Percentiles rank a stretch among this genome's conserved stretches.
Conservation (phyloP, 2,113 vertebrate species). For the Tamias sibiricus region DNA sequence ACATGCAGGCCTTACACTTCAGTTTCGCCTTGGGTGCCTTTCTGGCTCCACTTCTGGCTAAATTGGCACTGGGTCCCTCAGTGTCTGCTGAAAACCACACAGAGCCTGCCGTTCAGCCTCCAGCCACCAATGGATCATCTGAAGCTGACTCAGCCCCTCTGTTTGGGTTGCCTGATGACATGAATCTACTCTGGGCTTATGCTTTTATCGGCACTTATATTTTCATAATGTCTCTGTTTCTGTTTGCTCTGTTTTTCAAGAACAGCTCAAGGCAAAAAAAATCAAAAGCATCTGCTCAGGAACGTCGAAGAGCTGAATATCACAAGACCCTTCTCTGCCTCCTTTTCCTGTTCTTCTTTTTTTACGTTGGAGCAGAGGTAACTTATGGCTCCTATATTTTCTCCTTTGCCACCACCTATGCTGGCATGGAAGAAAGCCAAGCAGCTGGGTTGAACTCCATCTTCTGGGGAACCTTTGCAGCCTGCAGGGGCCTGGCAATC, state of each 20-base stretch:
- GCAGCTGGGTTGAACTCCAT: slow-evolving; percentile 93
- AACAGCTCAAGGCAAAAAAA: slow-evolving; percentile 73
- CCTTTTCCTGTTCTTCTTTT: slow-evolving; percentile 94
- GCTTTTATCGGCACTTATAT: slow-evolving; percentile 90
- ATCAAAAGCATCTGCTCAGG: slow-evolving; percentile 72
- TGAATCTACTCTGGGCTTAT: slow-evolving; percentile 90
- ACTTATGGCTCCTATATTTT: slow-evolving; percentile 95
- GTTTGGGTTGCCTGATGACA: not conserved
- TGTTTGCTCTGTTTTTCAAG: slow-evolving; percentile 89
- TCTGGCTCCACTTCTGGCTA: slow-evolving; percentile 93
- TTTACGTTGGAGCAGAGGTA: slow-evolving; percentile 95
- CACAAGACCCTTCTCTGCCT: slow-evolving; percentile 89
- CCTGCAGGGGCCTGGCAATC: slow-evolving; percentile 91
- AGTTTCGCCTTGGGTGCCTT: slow-evolving; percentile 95
- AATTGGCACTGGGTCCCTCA: slow-evolving; percentile 87
- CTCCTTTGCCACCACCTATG: slow-evolving; percentile 89
- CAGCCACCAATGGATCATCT: not conserved
- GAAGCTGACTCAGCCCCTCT: not conserved
- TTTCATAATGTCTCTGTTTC: slow-evolving; percentile 87
- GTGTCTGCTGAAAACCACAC: slow-evolving; percentile 29
- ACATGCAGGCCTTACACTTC: slow-evolving; percentile 98
- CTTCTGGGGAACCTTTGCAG: slow-evolving; percentile 94
- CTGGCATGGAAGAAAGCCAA: slow-evolving; percentile 84
- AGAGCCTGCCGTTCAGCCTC: not conserved
- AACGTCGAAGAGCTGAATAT: slow-evolving; percentile 85